Evolutionary conservation across 2,797 vertebrate species (phyloP).

Genomic region (Pipistrellus nathusii): DNA sequence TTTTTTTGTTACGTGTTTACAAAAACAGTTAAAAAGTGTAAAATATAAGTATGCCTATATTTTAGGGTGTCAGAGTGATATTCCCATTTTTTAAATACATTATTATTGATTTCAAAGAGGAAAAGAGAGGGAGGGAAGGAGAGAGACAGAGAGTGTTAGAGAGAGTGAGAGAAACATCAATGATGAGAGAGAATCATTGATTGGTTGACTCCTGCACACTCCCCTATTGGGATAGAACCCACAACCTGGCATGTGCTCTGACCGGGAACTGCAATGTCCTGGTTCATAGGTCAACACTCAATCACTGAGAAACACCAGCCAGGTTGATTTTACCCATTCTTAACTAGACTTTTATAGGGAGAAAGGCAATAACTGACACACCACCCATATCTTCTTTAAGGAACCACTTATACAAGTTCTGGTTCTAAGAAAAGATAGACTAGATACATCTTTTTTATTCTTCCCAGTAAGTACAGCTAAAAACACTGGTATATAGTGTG

Average conservation of each 20-base stretch:
- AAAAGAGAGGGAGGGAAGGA: too few relatives aligned
- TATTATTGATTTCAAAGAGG: background rate
- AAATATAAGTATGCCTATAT: background rate
- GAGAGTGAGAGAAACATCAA: too few relatives aligned
- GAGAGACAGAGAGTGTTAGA: too few relatives aligned
- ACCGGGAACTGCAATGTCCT: too few relatives aligned
- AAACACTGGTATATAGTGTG: background rate
- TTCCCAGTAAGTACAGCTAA: slow-evolving; percentile 5
- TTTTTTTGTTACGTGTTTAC: background rate
- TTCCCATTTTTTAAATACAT: slow-evolving; percentile 36
- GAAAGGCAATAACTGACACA: slow-evolving; percentile 32
- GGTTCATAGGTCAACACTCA: too few relatives aligned
- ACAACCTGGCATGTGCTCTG: too few relatives aligned
- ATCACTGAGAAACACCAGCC: too few relatives aligned
- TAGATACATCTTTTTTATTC: slow-evolving; percentile 12
- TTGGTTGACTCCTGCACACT: too few relatives aligned
- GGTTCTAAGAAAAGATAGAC: slow-evolving; percentile 36
- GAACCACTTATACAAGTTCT: slow-evolving; percentile 21
- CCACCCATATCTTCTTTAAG: slow-evolving; percentile 50
- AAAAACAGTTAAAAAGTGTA: background rate
- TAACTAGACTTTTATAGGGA: slow-evolving; percentile 46
- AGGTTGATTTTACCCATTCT: background rate
- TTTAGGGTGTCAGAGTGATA: background rate
- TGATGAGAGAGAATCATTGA: too few relatives aligned
- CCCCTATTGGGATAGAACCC: too few relatives aligned